phyloP scores from a whole-genome alignment of 2,888 invertebrate genomes.

The Tiphia femorata region DNA sequence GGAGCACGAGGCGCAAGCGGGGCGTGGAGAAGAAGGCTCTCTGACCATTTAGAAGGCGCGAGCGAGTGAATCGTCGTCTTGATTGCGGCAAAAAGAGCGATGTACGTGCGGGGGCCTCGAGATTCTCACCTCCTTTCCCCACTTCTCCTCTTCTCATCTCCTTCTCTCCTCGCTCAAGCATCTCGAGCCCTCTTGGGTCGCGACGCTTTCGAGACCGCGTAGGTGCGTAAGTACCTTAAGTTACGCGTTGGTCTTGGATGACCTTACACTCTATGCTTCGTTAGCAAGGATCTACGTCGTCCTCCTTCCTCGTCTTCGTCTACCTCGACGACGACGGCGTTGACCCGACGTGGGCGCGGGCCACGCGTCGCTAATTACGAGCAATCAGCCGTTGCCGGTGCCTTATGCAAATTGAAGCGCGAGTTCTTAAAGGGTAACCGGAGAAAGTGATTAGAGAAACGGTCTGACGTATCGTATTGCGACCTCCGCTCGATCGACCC shows the following conservation, averaged over 20 bases:
- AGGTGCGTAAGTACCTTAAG: constrained; percentile 32
- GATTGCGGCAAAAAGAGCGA: constrained; percentile 17
- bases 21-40: background rate
- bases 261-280: constrained; percentile 41
- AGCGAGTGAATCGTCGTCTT: constrained; percentile 36
- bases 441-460: constrained; percentile 59
- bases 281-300: constrained; percentile 33
- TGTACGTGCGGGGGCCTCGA: no score
- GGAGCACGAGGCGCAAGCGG: background rate
- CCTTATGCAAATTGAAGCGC: constrained; percentile 59
- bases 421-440: constrained; percentile 51
- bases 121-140: no score
- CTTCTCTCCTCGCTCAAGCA: no score
- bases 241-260: constrained; percentile 32
- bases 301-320: constrained; percentile 25
- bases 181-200: no score
- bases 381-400: constrained; percentile 56
- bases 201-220: constrained; percentile 14
- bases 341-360: constrained; percentile 64
- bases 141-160: no score
- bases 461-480: no score
- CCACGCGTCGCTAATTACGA: constrained; percentile 66
- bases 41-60: no score
- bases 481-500: no score
- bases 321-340: constrained; percentile 18